These are phyloP conservation scores for Drosophila truncata DNA, from an alignment of 1,140 invertebrate species.

Conservation along the genomic window DNA sequence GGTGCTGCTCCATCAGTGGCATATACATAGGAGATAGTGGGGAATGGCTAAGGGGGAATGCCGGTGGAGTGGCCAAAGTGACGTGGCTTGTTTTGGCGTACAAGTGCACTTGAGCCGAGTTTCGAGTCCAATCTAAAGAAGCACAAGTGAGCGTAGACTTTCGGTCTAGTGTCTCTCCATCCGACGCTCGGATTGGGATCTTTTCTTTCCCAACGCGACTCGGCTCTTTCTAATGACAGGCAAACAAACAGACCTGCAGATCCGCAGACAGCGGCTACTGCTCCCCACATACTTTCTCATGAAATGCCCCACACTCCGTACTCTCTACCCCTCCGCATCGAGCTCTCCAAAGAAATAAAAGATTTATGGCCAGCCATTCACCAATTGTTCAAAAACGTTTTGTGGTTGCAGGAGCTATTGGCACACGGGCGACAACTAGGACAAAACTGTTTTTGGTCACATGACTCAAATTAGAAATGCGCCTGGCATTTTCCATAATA, in stretches of 20 bases:
- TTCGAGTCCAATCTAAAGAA: constrained; percentile 83
- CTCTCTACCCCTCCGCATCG: constrained; percentile 9
- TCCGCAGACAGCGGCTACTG: constrained; percentile 53
- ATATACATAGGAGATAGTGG: background rate
- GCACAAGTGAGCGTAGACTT: constrained; percentile 81
- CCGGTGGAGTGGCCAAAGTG: constrained; percentile 69
- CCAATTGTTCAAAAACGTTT: constrained; percentile 73
- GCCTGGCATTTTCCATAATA: constrained; percentile 65
- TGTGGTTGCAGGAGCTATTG: constrained; percentile 51
- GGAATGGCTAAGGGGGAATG: background rate
- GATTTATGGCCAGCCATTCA: constrained; percentile 79
- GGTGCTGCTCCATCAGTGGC: constrained; percentile 30
- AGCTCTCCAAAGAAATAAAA: constrained; percentile 58
- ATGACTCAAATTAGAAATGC: constrained; percentile 81
- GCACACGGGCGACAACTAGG: constrained; percentile 77
- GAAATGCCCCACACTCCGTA: constrained; percentile 49
- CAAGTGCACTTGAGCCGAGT: constrained; percentile 81
- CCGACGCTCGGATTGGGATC: constrained; percentile 55
- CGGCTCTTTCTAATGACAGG: constrained; percentile 75
- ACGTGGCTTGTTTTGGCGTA: constrained; percentile 82
- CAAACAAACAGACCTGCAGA: constrained; percentile 76
- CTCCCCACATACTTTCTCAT: constrained; percentile 77
- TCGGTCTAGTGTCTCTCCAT: constrained; percentile 76
- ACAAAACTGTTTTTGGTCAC: constrained; percentile 83
- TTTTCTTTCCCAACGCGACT: constrained; percentile 47